Percentiles rank a stretch among this genome's conserved stretches.
phyloP scores from a whole-genome alignment of 2,888 invertebrate species.

The Lobophora halterata region DNA sequence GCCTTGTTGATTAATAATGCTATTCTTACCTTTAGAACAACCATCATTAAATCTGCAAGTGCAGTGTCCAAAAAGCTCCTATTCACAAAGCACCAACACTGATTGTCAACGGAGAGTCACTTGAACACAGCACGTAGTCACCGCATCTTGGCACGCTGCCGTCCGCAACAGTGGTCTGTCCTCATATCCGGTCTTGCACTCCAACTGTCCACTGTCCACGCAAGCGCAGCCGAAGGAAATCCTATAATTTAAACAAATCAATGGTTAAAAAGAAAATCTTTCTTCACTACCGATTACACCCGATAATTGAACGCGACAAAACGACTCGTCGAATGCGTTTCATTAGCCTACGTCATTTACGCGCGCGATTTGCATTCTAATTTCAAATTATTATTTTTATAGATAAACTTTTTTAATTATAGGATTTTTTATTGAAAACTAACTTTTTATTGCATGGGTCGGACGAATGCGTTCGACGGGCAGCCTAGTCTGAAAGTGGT shows the following conservation, averaged over 20 bases:
- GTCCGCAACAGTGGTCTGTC: constrained; percentile 44
- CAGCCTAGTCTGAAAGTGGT: constrained; percentile 67
- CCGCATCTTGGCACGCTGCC: constrained; percentile 44
- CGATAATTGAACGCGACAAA: constrained; percentile 46
- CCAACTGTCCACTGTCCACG: constrained; percentile 43
- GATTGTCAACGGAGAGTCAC: constrained; percentile 46
- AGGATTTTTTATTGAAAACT: constrained; percentile 33
- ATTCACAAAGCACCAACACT: constrained; percentile 43
- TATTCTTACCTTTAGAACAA: constrained; percentile 53
- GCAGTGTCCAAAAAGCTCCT: constrained; percentile 35
- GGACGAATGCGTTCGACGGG: constrained; percentile 62
- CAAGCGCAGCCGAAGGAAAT: constrained; percentile 63
- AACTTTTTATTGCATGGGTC: constrained; percentile 42
- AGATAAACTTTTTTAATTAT: constrained; percentile 1
- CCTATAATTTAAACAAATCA: constrained; percentile 73
- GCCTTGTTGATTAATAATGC: neutral
- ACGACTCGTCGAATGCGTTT: constrained; percentile 29
- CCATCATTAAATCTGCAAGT: constrained; percentile 41
- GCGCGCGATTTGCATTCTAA: constrained; percentile 37
- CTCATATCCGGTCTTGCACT: constrained; percentile 54
- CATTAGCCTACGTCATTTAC: constrained; percentile 31
- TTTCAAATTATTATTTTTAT: constrained; percentile 28
- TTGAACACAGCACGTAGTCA: constrained; percentile 45
- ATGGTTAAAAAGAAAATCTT: constrained; percentile 60
- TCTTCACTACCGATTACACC: constrained; percentile 57